Base-by-base conservation (phyloP, 2,888 invertebrate genomes). In the Caradrina clavipalpis region DNA sequence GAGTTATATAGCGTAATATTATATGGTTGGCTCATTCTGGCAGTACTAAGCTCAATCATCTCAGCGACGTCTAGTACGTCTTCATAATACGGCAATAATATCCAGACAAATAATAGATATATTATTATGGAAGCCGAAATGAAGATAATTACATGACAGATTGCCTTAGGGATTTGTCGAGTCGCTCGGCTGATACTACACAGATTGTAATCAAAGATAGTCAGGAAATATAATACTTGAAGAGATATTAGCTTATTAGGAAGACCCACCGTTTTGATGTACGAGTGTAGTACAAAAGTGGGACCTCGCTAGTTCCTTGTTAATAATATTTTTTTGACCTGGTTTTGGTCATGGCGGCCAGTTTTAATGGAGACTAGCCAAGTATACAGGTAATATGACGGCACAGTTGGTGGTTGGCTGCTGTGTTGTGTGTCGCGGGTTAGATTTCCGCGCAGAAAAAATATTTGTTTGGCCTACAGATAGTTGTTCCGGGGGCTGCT, bases 81-180 rank as follows among this genome's bases (percentile, higher is more conserved):
- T 76, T 47, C 13, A 39, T 47, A 68, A 5, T 7, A 69, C 42
- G n/a, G 56, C 1, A 50, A 61, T 67, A 56, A 62, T 73, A 71
- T 56, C 10, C 19, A 31, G 35, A 68, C 31, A 47, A 62, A 73
- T 70, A 73, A 61, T 59, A 76, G 45, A 49, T 49, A 63, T 45
- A 54, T 54, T 69, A 69, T 73, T 67, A 73, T 71, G 60, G 56
- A 60, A 66, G 60, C 60, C 22, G 54, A 68, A 79, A 76, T 72
- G 72, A 71, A 67, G 79, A 73, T 79, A 73, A 81, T 81, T 65
- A 73, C 57, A 51, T 74, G 73, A 73, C 62, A 58, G 54, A 78
- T 78, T 71, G 72, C 76, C 67, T 58, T 21, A n/a, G 72, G 69
- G 72, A 69, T 59, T 60, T 69, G 54, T 56, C 49, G 69, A 57